Base-by-base conservation (phyloP, 2,113 vertebrate genomes). In the Xenus cinereus region DNA sequence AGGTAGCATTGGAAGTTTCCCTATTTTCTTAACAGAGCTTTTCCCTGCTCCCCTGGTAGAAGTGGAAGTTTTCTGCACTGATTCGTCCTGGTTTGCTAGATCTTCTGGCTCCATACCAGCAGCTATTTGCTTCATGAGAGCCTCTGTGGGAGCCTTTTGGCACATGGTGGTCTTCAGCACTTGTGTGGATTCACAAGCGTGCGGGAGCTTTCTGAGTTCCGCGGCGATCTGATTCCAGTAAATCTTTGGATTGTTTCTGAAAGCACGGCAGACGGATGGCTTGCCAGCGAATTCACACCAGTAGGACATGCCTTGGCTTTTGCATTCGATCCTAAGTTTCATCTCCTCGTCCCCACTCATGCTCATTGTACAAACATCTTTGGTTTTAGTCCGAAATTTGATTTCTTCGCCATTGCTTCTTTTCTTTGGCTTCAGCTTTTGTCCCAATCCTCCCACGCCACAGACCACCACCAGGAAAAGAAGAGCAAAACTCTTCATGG, bases 241-340 rank as follows among this genome's bases (percentile, higher is more conserved):
- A 45, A 98, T 97, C 22, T 97, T 97, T 20, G 98, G 98, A 57
- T 99, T 98, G 74, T 97, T 98, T 94, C 96, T 98, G 94, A 98
- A 99, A 39, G 98, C 33, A 66, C 96, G 97, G 76, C 99, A 99
- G 46, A 95, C 53, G 2, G 98, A 83, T 1, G 98, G 99, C 54
- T 97, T 98, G 51, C 98, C 98, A 19, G 80, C 45, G 69, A 98
- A 99, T 37, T 99, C 98, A 67, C 98, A 99, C 98, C 98, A 98
- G 96, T 99, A 99, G 2, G 95, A 95, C 48, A 86, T 86, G 64
- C 63, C 85, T 56, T 28, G 86, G 45, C 97, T 95, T 82, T 54
- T 96, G 91, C 99, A 99, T 8, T 95, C 85, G 59, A 99, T 76
- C 85, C 97, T 97, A 69, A 99, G 95, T 41, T 79, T 96, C 90